phyloP scores from a whole-genome alignment of 2,888 invertebrate species.

The Tipula lateralis region DNA sequence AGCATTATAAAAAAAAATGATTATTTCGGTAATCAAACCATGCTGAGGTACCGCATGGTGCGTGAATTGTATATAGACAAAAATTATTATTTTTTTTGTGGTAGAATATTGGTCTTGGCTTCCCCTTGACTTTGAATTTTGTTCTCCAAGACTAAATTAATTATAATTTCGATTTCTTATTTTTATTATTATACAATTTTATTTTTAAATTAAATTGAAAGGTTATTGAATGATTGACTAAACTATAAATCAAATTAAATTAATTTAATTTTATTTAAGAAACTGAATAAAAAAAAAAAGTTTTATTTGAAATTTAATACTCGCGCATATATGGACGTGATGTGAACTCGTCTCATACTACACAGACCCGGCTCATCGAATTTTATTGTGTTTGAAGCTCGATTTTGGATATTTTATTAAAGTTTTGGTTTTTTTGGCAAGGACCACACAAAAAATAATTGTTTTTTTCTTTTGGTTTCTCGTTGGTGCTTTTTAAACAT shows the following conservation, averaged over 20 bases:
- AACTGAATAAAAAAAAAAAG: too few relatives aligned
- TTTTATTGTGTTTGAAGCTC: not conserved
- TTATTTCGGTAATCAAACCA: constrained; percentile 24
- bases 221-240: constrained; percentile 24
- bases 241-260: constrained; percentile 24
- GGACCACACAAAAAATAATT: constrained; percentile 19
- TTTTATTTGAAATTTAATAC: not conserved
- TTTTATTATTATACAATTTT: not conserved
- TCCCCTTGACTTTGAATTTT: constrained; percentile 13
- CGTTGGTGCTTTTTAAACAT: not conserved
- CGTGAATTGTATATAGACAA: not conserved
- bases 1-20: not conserved
- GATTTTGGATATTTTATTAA: not conserved
- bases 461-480: not conserved
- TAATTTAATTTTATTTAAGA: not conserved
- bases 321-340: not conserved
- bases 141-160: not conserved
- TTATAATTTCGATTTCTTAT: not conserved
- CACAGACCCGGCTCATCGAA: not conserved
- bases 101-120: constrained; percentile 24
- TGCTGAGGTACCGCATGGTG: constrained; percentile 19
- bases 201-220: not conserved
- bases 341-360: not conserved
- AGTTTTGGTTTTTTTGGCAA: not conserved
- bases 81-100: not conserved